A percentile compares a stretch with the other conserved stretches of the same genome.
These are phyloP conservation scores for Eira barbara DNA, from an alignment of 2,113 vertebrate genomes.

Conservation along the genomic window DNA sequence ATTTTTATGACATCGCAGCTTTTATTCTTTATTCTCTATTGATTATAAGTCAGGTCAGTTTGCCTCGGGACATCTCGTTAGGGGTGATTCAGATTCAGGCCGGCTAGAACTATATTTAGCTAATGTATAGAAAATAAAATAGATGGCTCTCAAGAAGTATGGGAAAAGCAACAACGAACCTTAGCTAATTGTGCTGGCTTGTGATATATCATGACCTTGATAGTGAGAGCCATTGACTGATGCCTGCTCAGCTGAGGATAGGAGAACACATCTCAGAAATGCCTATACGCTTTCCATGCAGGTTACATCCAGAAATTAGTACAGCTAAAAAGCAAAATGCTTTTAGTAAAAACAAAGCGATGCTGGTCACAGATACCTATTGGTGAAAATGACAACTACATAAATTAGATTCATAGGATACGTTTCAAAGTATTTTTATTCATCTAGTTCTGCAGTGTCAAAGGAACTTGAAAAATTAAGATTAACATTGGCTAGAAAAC, in stretches of 20 bases:
- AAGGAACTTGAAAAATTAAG: not conserved
- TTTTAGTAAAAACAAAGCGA: not conserved
- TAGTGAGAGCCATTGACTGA: not conserved
- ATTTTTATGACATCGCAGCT: conserved; percentile 3
- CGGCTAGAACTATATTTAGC: not conserved
- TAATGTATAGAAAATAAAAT: conserved; percentile 18
- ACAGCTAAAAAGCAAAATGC: not conserved
- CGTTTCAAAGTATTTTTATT: not conserved
- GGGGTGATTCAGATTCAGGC: not conserved
- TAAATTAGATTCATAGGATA: not conserved
- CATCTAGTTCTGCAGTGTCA: not conserved
- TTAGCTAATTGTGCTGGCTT: not conserved
- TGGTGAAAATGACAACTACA: not conserved
- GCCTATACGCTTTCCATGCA: rapidly evolving
- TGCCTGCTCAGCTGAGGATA: not conserved
- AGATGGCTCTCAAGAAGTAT: not conserved
- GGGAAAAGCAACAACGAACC: not conserved
- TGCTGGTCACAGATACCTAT: not conserved
- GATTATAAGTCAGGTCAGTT: conserved; percentile 26
- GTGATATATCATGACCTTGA: not conserved
- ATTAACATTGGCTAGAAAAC: not conserved
- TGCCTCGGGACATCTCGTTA: conserved; percentile 23
- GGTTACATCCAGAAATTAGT: not conserved
- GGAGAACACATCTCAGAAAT: not conserved
- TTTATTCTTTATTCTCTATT: conserved; percentile 39